Conservation (phyloP, 1,140 invertebrate genomes). For the Leptinotarsa lineolata region DNA sequence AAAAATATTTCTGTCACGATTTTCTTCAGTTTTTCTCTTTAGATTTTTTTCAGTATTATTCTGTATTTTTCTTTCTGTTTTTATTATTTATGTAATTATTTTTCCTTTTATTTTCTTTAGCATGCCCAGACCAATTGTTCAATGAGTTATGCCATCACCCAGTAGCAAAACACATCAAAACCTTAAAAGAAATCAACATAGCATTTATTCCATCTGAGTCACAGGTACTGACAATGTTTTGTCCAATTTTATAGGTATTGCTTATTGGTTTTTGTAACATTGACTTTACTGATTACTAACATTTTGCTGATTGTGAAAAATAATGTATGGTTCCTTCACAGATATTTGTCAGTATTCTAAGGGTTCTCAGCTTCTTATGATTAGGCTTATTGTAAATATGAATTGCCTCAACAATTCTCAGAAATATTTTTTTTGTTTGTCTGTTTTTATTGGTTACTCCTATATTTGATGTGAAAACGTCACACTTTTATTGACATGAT, state of each 20-base stretch:
- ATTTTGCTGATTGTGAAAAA: neutral
- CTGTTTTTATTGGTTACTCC: too few species aligned
- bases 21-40: too few species aligned
- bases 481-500: too few species aligned
- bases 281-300: neutral
- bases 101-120: constrained; percentile 56
- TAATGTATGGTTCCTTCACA: too few species aligned
- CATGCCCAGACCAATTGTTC: constrained; percentile 86
- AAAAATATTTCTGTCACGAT: too few species aligned
- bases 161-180: constrained; percentile 95
- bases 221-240: constrained; percentile 79
- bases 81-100: constrained; percentile 14
- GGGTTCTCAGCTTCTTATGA: neutral
- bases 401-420: too few species aligned
- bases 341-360: neutral
- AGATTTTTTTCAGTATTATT: neutral
- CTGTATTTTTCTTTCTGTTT: neutral
- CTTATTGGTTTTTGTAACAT: constrained; percentile 1
- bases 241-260: constrained; percentile 9
- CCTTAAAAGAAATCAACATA: constrained; percentile 99
- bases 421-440: too few species aligned
- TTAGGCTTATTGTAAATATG: too few species aligned
- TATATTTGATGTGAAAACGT: too few species aligned
- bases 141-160: constrained; percentile 96
- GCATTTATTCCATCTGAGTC: constrained; percentile 99